Conservation (phyloP, 64 coral and sea anemone species). For the Pocillopora damicornis region DNA sequence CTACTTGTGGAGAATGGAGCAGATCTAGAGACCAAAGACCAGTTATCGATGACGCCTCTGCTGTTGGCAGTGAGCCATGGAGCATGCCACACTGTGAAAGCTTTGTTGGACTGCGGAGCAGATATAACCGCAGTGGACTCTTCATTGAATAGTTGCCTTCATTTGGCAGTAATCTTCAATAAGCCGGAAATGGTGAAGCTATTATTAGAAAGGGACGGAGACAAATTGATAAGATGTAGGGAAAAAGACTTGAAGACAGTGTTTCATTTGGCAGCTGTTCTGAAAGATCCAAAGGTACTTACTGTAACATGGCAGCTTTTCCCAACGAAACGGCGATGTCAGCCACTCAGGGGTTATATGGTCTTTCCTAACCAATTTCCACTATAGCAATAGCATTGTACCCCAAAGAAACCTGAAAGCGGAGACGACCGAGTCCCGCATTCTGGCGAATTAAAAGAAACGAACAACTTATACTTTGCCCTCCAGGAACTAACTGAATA, state of each 20-base stretch:
- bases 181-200: not conserved
- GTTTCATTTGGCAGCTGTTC: constrained; percentile 10
- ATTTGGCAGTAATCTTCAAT: constrained; percentile 15
- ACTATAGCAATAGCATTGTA: too few relatives aligned
- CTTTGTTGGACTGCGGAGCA: constrained; percentile 33
- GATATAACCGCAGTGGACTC: not conserved
- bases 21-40: not conserved
- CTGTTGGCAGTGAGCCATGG: constrained; percentile 6
- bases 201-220: constrained; percentile 16
- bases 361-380: not conserved
- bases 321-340: not conserved
- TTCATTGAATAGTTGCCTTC: constrained; percentile 15
- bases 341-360: not conserved
- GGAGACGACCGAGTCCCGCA: too few relatives aligned
- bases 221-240: not conserved
- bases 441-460: too few relatives aligned
- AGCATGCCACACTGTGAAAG: not conserved
- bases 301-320: not conserved
- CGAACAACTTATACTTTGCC: too few relatives aligned
- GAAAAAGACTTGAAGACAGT: not conserved
- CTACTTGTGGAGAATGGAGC: constrained; percentile 23
- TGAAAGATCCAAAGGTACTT: constrained; percentile 17
- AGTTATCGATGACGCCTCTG: not conserved
- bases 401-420: too few relatives aligned
- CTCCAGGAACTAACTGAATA: not conserved